Conservation (phyloP, 2,113 vertebrate species). For the Emydocephalus ijimae region DNA sequence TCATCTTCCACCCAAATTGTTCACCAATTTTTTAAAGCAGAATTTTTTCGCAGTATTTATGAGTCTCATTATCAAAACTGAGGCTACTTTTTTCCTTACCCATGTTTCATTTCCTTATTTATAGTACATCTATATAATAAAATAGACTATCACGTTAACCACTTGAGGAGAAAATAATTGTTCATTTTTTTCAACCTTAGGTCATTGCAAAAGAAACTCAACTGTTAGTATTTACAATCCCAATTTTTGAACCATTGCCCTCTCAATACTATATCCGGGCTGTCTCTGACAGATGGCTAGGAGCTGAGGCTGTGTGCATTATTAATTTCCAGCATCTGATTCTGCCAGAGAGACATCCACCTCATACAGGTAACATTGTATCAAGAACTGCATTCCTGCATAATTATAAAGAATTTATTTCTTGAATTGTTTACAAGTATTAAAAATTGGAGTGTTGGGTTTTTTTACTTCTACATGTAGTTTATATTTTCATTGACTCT, state of each 20-base stretch:
- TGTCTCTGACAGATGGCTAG: slow-evolving; percentile 95
- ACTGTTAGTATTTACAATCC: slow-evolving; percentile 93
- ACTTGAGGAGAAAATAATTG: slow-evolving; percentile 27
- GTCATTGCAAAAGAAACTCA: slow-evolving; percentile 87
- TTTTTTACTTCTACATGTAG: not conserved
- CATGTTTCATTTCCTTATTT: slow-evolving; percentile 6
- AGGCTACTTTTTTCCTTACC: not conserved
- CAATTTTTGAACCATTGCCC: slow-evolving; percentile 96
- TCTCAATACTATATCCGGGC: slow-evolving; percentile 96
- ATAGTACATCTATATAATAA: not conserved
- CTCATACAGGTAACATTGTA: slow-evolving; percentile 85
- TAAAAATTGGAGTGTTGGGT: not conserved
- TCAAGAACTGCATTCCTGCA: not conserved
- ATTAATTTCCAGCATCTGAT: slow-evolving; percentile 98
- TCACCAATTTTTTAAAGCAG: not conserved
- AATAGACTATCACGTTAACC: slow-evolving; percentile 18
- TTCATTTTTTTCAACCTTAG: slow-evolving; percentile 64
- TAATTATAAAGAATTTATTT: not conserved
- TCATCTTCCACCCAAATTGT: not conserved
- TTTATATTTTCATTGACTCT: not conserved
- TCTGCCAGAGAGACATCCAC: slow-evolving; percentile 93
- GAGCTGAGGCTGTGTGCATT: slow-evolving; percentile 91
- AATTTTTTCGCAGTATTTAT: not conserved
- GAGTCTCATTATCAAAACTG: not conserved
- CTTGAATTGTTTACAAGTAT: not conserved